Base-by-base conservation (phyloP, 2,113 vertebrate genomes). In the Sus scrofa region DNA sequence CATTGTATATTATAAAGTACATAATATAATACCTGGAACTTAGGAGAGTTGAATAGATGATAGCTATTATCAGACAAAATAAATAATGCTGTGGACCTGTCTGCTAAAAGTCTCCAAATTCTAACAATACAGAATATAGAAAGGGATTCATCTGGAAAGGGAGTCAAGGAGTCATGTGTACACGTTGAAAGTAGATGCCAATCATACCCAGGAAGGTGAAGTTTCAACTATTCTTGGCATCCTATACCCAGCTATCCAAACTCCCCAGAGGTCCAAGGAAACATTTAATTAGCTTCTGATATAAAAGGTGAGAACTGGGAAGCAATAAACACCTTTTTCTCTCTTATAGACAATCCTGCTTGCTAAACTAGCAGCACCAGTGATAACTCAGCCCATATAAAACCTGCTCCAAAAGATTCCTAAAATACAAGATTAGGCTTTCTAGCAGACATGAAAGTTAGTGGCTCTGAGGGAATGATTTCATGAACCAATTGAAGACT, bases 351-450 rank as follows among this genome's bases (percentile, higher is more conserved):
- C 37, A 84, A 73, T 77, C 91, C 24, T 93, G 24, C 50, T 82
- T 91, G 82, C 7, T 94, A 83, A 75, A 81, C 32, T 67, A 50
- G n/a, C 52, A 44, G 19, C 0, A 24, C 10, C 24, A 16, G 1
- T 44, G 65, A 91, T 3, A 5, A 79, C 8, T 90, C 58, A 77
- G 6, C 6, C 15, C 54, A 10, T 3, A 15, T 56, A 89, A 87
- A 85, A 54, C 6, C 52, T 94, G 74, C 6, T 50, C 34, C 39
- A 62, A 83, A 44, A 34, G 13, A 60, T 7, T 62, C 24, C 78
- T 89, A 96, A 94, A 88, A 75, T 79, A 52, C 24, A 82, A 74
- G 62, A 65, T 34, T 68, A 78, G 2, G 8, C 86, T 92, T 95
- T 68, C 56, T 74, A 89, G 52, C 39, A 6, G 26, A 56, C 32